Evolutionary conservation across 2,113 vertebrate genomes (phyloP).

Genomic region (Lophotis ruficrista): DNA sequence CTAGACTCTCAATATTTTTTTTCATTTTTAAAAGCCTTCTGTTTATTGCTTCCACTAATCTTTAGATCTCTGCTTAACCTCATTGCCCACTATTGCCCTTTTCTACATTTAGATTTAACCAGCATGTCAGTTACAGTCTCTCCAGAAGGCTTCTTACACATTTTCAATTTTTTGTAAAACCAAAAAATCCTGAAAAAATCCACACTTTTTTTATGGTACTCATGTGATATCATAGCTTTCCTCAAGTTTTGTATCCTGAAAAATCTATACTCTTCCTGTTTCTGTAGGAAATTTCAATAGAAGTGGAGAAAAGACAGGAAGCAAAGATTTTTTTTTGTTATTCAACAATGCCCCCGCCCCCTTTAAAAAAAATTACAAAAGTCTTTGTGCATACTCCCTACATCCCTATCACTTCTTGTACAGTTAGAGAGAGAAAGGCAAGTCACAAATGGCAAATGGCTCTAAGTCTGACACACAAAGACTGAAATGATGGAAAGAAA

Average conservation of each 20-base stretch:
- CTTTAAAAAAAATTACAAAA: rapidly evolving
- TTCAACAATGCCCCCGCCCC: not conserved
- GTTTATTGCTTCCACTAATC: constrained; percentile 66
- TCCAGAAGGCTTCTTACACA: not conserved
- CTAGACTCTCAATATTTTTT: constrained; percentile 9
- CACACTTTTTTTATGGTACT: not conserved
- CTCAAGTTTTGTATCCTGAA: not conserved
- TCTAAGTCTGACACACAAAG: not conserved
- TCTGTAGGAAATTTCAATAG: not conserved
- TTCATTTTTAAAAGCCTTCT: constrained; percentile 59
- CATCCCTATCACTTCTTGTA: not conserved
- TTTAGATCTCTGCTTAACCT: constrained; percentile 71
- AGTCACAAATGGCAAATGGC: not conserved
- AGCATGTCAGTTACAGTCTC: constrained; percentile 30
- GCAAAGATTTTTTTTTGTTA: not conserved
- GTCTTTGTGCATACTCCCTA: not conserved
- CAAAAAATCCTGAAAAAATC: not conserved
- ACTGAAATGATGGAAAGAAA: not conserved
- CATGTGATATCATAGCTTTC: not conserved
- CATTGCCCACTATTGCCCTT: constrained; percentile 65
- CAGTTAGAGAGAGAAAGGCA: not conserved
- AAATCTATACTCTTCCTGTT: not conserved
- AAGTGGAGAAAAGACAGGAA: not conserved
- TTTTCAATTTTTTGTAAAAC: not conserved
- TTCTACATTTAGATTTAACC: constrained; percentile 50